Percentiles rank a stretch among this genome's conserved stretches.
These are phyloP conservation scores for Erythrocercus mccallii DNA, from an alignment of 2,113 vertebrate species.

Conservation along the genomic window DNA sequence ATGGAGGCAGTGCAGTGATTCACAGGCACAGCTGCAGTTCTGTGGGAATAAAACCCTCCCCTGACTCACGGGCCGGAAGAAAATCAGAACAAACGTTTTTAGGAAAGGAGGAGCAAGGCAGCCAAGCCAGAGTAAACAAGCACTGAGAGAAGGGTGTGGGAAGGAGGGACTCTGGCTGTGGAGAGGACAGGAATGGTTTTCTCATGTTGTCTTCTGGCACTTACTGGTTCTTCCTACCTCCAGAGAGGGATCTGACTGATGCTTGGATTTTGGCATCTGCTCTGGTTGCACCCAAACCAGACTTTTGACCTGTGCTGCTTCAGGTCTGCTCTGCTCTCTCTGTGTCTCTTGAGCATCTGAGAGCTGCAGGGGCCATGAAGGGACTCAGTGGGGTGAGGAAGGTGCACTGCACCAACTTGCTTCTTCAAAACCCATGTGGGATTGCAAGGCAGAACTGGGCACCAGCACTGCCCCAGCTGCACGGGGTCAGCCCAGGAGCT, in stretches of 20 bases:
- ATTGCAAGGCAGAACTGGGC: accelerated
- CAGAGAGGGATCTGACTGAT: accelerated
- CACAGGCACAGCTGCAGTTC: slow-evolving; percentile 47
- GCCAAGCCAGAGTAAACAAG: slow-evolving; percentile 59
- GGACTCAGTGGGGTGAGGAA: background rate
- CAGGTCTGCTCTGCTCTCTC: background rate
- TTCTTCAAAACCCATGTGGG: accelerated
- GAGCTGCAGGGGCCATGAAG: background rate
- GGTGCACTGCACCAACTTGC: background rate
- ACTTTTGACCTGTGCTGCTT: background rate
- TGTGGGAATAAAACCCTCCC: slow-evolving; percentile 57
- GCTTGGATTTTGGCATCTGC: background rate
- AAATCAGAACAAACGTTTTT: slow-evolving; percentile 40
- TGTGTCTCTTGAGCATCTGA: background rate
- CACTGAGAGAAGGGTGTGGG: slow-evolving; percentile 12
- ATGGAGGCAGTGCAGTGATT: background rate
- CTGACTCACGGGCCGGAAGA: slow-evolving; percentile 52
- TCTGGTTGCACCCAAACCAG: background rate
- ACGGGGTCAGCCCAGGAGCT: background rate
- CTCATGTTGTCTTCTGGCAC: background rate
- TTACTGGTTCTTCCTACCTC: accelerated
- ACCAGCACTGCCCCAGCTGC: background rate
- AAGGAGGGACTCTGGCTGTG: background rate
- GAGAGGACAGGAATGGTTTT: background rate
- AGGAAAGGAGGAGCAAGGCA: slow-evolving; percentile 44